Evolutionary conservation across 2,797 vertebrate species (phyloP).

Genomic region (Pseudochirops cupreus): DNA sequence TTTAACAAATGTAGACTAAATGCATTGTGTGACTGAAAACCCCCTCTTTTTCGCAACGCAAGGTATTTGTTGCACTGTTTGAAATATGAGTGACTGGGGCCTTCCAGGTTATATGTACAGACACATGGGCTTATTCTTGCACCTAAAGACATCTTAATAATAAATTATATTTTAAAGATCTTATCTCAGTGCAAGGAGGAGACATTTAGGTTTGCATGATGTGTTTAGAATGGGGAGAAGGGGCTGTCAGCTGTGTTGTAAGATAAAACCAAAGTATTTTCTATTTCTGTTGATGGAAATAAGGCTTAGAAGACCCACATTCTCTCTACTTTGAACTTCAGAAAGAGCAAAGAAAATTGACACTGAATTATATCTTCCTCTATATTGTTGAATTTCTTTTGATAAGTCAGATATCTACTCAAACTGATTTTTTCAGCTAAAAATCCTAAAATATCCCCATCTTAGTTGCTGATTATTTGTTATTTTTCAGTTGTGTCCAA

Average conservation of each 20-base stretch:
- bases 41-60: slow-evolving; percentile 60
- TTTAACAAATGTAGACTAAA: slow-evolving; percentile 65
- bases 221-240: neutral
- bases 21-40: slow-evolving; percentile 54
- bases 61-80: slow-evolving; percentile 24
- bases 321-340: slow-evolving; percentile 11
- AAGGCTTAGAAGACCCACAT: neutral
- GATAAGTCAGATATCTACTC: slow-evolving; percentile 27
- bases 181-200: neutral
- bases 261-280: slow-evolving; percentile 29
- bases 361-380: slow-evolving; percentile 14
- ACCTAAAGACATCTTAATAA: slow-evolving; percentile 27
- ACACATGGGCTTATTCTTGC: slow-evolving; percentile 26
- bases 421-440: slow-evolving; percentile 36
- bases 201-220: slow-evolving; percentile 14
- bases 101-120: slow-evolving; percentile 27
- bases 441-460: slow-evolving; percentile 18
- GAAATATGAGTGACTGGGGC: slow-evolving; percentile 39
- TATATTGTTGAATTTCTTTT: neutral
- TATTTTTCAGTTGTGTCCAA: neutral
- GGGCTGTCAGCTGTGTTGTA: neutral
- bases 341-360: neutral
- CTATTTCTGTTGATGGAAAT: neutral
- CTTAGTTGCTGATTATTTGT: slow-evolving; percentile 34
- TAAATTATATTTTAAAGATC: slow-evolving; percentile 9